Base-by-base conservation (phyloP, 2,888 invertebrate species). In the Syrphus vitripennis region DNA sequence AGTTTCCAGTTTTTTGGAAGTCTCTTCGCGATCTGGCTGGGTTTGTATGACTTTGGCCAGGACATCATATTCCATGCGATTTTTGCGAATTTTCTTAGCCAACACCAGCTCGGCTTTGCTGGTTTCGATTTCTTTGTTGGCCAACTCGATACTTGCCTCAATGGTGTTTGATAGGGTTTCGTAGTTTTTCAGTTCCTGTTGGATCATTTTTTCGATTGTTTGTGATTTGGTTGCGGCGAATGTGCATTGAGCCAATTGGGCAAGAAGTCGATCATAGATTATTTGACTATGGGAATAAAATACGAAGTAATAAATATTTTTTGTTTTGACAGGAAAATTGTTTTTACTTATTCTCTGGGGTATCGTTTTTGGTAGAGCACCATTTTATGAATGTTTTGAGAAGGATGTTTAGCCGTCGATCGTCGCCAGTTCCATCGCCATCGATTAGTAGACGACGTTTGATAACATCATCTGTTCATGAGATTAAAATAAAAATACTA, bases 351-450 rank as follows among this genome's bases (percentile, higher is more conserved):
- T 96, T 95, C 89, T 95, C 94, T 1, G 94, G 92, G 63, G 95
- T 94, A 63, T 95, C 95, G 75, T 96, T 95, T 57, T 91, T 90
- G 65, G 94, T 94, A 89, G 95, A 95, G 74, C 95, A 95, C 96
- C 96, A 97, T 93, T 97, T 97, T 55, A 96, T 95, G 80, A 97
- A 94, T 24, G 96, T 96, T 93, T 97, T 98, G 10, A 98, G 92
- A 19, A 98, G 93, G 75, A 96, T 95, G 90, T 97, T 97, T 21
- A 99, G 94, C 78, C 98, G 94, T 77, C 98, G 94, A 91, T 99
- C 99, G 91, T 99, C 99, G 21, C 98, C 98, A 10, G 97, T 98
- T 7, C 99, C 99, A 93, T 99, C 99, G 16, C 99, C 99, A 91
- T 99, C 99, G 89, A 99, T 98, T 34, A 99, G 93, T 45, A 99